phyloP scores from a whole-genome alignment of 2,113 vertebrate genomes.

The Sander vitreus region DNA sequence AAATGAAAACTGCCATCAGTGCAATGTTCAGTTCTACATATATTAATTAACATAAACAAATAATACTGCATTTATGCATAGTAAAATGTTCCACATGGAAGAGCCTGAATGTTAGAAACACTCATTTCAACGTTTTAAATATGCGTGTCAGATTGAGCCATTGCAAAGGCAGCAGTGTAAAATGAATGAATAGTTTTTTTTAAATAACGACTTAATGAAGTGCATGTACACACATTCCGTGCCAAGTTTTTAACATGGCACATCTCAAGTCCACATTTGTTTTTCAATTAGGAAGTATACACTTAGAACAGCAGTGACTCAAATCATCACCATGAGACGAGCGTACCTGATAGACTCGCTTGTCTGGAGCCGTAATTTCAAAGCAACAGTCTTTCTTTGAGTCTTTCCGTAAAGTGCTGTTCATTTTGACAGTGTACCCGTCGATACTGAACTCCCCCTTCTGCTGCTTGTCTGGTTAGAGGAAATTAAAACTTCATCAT shows the following conservation, averaged over 20 bases:
- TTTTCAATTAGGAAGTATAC: conserved; percentile 23
- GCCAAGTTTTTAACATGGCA: conserved; percentile 35
- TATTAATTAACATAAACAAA: conserved; percentile 79
- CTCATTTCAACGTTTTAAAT: conserved; percentile 64
- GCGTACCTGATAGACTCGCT: conserved; percentile 95
- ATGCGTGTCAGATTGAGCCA: conserved; percentile 36
- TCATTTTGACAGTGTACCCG: conserved; percentile 93
- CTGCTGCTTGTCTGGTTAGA: conserved; percentile 96
- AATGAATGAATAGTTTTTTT: conserved; percentile 57
- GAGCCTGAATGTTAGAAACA: conserved; percentile 54
- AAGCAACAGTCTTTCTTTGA: conserved; percentile 98
- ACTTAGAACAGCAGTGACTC: conserved; percentile 1
- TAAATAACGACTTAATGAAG: conserved; percentile 59
- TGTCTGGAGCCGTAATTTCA: conserved; percentile 95
- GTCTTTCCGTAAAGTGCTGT: conserved; percentile 93
- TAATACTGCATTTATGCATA: conserved; percentile 71
- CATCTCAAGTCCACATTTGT: conserved; percentile 28
- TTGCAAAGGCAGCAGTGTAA: conserved; percentile 59
- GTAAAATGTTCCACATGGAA: conserved; percentile 68
- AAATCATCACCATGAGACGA: conserved; percentile 55
- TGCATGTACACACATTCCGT: conserved; percentile 29
- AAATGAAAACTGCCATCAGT: conserved; percentile 61
- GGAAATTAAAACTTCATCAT: conserved; percentile 27
- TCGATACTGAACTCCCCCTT: conserved; percentile 96
- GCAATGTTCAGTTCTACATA: conserved; percentile 58